A percentile compares a stretch with the other conserved stretches of the same genome.
These are phyloP conservation scores for Alethe diademata DNA, from an alignment of 2,113 vertebrate species.

Conservation along the genomic window DNA sequence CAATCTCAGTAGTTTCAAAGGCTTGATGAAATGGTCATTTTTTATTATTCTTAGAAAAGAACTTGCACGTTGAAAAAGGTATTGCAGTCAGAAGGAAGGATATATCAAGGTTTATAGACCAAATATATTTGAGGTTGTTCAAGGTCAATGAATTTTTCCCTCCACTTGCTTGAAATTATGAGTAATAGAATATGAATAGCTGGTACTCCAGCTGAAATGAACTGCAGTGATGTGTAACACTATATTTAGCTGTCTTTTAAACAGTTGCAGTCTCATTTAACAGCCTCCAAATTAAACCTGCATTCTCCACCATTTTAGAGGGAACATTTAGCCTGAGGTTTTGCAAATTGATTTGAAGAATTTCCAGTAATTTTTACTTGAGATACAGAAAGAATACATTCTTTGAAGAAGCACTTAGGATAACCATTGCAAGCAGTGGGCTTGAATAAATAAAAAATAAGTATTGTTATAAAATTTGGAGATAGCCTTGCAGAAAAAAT, in stretches of 20 bases:
- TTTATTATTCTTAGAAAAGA: slow-evolving; percentile 46
- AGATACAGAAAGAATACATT: neutral
- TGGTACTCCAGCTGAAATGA: slow-evolving; percentile 40
- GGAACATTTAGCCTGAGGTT: neutral
- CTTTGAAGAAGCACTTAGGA: neutral
- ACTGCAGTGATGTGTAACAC: slow-evolving; percentile 19
- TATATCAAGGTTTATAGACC: slow-evolving; percentile 67
- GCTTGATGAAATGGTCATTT: slow-evolving; percentile 43
- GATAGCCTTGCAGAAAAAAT: neutral
- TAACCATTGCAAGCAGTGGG: neutral
- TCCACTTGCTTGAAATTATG: slow-evolving; percentile 44
- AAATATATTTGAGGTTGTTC: slow-evolving; percentile 70
- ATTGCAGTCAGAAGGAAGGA: slow-evolving; percentile 31
- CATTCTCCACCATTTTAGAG: neutral
- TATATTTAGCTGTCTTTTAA: slow-evolving; percentile 45
- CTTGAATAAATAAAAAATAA: neutral
- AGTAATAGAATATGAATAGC: slow-evolving; percentile 48
- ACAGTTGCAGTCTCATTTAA: slow-evolving; percentile 15
- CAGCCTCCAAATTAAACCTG: neutral
- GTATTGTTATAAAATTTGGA: neutral
- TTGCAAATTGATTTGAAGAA: neutral
- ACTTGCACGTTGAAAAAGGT: slow-evolving; percentile 22
- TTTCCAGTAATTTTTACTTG: neutral
- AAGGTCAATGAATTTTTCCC: slow-evolving; percentile 69
- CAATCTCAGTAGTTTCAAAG: slow-evolving; percentile 32